Conservation (phyloP, 2,888 invertebrate genomes). For the Himalopsyche tibetana region DNA sequence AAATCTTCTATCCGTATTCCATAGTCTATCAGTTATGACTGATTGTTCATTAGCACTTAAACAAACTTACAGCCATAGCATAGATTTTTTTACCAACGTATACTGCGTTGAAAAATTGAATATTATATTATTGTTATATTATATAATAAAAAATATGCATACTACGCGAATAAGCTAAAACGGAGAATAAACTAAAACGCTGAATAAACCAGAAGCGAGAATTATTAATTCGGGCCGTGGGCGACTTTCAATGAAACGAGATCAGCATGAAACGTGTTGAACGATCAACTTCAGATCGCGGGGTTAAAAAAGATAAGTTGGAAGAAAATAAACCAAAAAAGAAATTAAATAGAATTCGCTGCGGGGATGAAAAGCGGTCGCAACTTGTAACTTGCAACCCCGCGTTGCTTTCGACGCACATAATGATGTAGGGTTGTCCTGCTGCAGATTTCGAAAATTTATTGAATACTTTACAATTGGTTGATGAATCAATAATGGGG, state of each 20-base stretch:
- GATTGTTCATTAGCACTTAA: no score
- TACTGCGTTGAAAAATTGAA: no score
- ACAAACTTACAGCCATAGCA: no score
- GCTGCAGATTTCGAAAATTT: no score
- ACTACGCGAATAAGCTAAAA: not conserved
- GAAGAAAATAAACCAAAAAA: slow-evolving; percentile 2
- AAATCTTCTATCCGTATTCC: no score
- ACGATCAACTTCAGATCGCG: slow-evolving; percentile 10
- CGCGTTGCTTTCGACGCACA: slow-evolving; percentile 1
- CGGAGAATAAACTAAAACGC: not conserved
- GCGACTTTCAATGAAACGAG: not conserved
- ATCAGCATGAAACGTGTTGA: slow-evolving; percentile 17
- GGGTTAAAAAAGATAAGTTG: slow-evolving; percentile 20
- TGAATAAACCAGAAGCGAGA: not conserved
- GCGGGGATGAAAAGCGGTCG: not conserved
- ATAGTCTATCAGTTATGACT: no score
- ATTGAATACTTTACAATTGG: no score
- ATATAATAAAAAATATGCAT: not conserved
- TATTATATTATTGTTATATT: no score
- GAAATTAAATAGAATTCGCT: slow-evolving; percentile 2
- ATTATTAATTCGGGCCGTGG: not conserved
- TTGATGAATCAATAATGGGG: no score
- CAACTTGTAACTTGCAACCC: slow-evolving; percentile 14
- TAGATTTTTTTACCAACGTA: no score
- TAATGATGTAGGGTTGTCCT: no score